Base-by-base conservation (phyloP, 2,888 invertebrate species). In the Polyploca ridens region DNA sequence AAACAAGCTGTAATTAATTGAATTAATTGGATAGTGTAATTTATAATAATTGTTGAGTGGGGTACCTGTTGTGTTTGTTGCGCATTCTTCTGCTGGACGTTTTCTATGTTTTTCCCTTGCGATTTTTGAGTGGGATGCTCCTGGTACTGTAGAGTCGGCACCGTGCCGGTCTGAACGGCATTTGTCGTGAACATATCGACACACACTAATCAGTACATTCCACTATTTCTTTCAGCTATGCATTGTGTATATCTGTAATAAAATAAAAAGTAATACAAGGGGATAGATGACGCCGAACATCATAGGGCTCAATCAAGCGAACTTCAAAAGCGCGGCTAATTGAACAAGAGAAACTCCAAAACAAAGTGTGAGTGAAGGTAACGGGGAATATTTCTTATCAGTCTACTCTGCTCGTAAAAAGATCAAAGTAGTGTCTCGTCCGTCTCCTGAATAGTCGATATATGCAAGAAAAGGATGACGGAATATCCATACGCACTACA, bases 71-170 rank as follows among this genome's bases (percentile, higher is more conserved):
- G 82, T 72, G 85, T 90, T 70, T 91, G 91, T 79, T 95, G 95
- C 70, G 94, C 90, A 70, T 91, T 94, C 86, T 95, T 95, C 73
- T 95, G 95, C 84, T 95, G 95, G 62, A 94, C 94, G 83, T 95
- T 95, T 81, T 95, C 95, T 64, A 95, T 93, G 66, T 93, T 95
- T 78, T 95, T 95, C 63, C 95, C 95, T 83, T 95, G 95, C 7
- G 95, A 91, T 76, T 95, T 95, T 72, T 95, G 95, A 69, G 91
- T 89, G 66, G 95, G 94, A 81, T 96, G 96, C 70, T 96, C 96
- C 84, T 96, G 96, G 84, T 96, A 96, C 84, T 96, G 96, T 70
- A 96, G 95, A 63, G 94, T 94, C 75, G 95, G 95, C 78, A 95
- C 95, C 66, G 95, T 91, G 74, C 95, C 95, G 87, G 95, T 91